These are phyloP conservation scores for Mythimna vitellina DNA, from an alignment of 2,888 invertebrate genomes.

Conservation along the genomic window DNA sequence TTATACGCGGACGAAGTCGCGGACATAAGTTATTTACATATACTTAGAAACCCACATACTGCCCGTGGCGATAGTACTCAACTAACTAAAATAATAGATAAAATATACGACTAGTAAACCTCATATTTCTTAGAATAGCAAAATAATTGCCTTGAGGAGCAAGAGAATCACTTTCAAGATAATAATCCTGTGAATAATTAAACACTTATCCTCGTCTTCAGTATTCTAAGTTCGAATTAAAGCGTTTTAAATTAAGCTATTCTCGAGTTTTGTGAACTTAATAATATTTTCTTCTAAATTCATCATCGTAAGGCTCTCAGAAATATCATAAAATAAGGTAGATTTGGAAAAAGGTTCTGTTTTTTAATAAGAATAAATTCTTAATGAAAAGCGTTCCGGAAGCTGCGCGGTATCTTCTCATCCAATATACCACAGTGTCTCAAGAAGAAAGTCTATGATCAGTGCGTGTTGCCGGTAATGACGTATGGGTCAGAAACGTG, in stretches of 20 bases:
- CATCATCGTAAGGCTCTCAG: constrained; percentile 19
- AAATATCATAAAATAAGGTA: constrained; percentile 29
- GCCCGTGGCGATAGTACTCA: constrained; percentile 6
- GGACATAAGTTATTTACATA: no score
- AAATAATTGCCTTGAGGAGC: background rate
- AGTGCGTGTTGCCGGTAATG: no score
- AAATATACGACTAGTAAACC: constrained; percentile 1
- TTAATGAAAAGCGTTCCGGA: no score
- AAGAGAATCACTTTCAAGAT: constrained; percentile 11
- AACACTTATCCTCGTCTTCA: constrained; percentile 41
- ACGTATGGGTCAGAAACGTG: no score
- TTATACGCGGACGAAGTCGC: no score
- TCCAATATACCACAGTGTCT: no score
- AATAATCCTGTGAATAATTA: constrained; percentile 34
- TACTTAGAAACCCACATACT: constrained; percentile 9
- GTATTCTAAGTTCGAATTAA: constrained; percentile 30
- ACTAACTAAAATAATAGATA: background rate
- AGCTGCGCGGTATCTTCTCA: no score
- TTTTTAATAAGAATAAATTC: no score
- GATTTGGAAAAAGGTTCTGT: background rate
- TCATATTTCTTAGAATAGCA: constrained; percentile 10
- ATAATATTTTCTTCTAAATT: constrained; percentile 38
- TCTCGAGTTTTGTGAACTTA: constrained; percentile 37
- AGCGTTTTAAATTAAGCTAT: constrained; percentile 38
- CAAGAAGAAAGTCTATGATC: no score